A percentile compares a stretch with the other conserved stretches of the same genome.
These are phyloP conservation scores for Catharus bicknelli DNA, from an alignment of 2,113 vertebrate genomes.

Conservation along the genomic window DNA sequence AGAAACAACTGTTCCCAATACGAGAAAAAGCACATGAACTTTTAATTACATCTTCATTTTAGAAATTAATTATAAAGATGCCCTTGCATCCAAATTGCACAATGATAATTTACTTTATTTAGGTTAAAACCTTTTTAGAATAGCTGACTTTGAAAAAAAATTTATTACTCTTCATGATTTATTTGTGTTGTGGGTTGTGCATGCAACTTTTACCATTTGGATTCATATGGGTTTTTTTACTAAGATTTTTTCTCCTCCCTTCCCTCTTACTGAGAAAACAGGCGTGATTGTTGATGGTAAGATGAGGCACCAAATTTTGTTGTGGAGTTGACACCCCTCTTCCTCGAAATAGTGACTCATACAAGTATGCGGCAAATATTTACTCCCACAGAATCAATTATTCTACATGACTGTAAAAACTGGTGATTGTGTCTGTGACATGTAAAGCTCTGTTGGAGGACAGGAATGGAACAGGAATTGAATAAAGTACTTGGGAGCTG, in stretches of 20 bases:
- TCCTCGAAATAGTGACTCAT: background rate
- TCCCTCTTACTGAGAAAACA: background rate
- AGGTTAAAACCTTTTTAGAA: background rate
- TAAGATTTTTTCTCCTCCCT: accelerated
- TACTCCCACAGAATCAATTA: background rate
- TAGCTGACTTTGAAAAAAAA: background rate
- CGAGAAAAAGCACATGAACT: background rate
- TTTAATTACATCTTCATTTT: background rate
- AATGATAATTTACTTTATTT: background rate
- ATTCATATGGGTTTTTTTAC: background rate
- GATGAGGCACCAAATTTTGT: background rate
- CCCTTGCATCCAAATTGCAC: background rate
- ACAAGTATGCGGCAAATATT: background rate
- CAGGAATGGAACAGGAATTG: background rate
- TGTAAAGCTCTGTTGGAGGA: background rate
- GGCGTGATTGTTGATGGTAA: background rate
- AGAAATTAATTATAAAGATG: background rate
- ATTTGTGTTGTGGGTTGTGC: background rate
- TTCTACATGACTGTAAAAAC: background rate
- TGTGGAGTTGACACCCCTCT: background rate
- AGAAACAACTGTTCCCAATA: background rate
- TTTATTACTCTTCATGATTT: background rate
- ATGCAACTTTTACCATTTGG: background rate
- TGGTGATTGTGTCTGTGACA: background rate
- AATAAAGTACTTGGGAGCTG: background rate